Evolutionary conservation across 2,888 invertebrate species (phyloP).

Genomic region (Aelia acuminata): DNA sequence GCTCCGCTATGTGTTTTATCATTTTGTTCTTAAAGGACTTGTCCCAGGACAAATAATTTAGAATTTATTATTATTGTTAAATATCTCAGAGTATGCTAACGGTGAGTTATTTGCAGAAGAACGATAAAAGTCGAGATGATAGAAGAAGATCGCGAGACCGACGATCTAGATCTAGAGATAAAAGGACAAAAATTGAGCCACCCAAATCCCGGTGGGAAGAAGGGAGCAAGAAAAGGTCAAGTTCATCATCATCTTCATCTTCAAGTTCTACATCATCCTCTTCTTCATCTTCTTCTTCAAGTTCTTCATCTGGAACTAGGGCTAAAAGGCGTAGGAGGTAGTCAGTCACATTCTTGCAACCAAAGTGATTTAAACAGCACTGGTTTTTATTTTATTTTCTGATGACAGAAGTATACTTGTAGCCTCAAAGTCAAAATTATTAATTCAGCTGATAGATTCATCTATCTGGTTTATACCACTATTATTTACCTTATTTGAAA

Average conservation of each 20-base stretch:
- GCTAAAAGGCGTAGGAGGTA: slow-evolving; percentile 51
- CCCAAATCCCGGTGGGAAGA: slow-evolving; percentile 52
- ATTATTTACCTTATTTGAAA: neutral
- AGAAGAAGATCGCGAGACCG: slow-evolving; percentile 61
- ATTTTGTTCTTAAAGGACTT: no score
- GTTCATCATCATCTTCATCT: slow-evolving; percentile 39
- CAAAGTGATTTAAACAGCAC: neutral
- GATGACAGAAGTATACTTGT: slow-evolving; percentile 19
- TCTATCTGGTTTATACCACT: neutral
- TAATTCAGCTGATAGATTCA: neutral
- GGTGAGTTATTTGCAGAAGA: slow-evolving; percentile 8
- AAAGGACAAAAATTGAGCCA: slow-evolving; percentile 61
- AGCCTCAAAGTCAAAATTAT: neutral
- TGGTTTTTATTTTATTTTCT: neutral
- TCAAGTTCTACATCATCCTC: slow-evolving; percentile 18
- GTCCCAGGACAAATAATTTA: no score
- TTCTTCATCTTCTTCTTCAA: slow-evolving; percentile 12
- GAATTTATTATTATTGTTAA: neutral
- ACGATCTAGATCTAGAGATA: slow-evolving; percentile 61
- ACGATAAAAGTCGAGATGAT: slow-evolving; percentile 4
- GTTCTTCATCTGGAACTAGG: slow-evolving; percentile 31
- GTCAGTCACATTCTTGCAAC: slow-evolving; percentile 1
- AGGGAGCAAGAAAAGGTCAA: slow-evolving; percentile 61
- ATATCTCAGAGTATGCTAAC: neutral
- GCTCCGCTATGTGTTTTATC: no score